Evolutionary conservation across 1,140 invertebrate genomes (phyloP).

Genomic region (Leptopilina boulardi): DNA sequence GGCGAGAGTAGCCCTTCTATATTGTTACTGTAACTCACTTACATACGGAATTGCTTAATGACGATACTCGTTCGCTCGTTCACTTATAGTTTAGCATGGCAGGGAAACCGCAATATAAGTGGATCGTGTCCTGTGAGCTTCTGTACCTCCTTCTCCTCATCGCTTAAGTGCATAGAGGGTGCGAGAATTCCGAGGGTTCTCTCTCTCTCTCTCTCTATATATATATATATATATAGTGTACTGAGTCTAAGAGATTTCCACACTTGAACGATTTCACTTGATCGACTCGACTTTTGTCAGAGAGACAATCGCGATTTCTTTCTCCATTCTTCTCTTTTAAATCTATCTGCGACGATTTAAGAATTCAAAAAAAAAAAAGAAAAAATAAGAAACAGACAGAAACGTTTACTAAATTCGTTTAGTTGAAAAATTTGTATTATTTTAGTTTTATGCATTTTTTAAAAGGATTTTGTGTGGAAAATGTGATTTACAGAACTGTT

Average conservation of each 20-base stretch:
- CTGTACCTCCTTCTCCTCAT: slow-evolving; percentile 46
- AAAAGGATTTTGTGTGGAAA: too few species aligned
- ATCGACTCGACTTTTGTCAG: slow-evolving; percentile 22
- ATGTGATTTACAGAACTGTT: too few species aligned
- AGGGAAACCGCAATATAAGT: slow-evolving; percentile 53
- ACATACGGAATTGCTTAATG: slow-evolving; percentile 52
- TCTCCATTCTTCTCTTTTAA: slow-evolving; percentile 9
- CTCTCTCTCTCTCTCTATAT: too few species aligned
- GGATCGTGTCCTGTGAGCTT: slow-evolving; percentile 51
- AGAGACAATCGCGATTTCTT: slow-evolving; percentile 27
- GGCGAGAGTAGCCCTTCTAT: neutral
- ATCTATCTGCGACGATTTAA: slow-evolving; percentile 2
- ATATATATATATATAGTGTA: too few species aligned
- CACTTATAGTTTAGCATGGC: slow-evolving; percentile 49
- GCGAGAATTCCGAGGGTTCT: slow-evolving; percentile 49
- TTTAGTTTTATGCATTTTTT: too few species aligned
- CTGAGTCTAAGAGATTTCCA: slow-evolving; percentile 21
- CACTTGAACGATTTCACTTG: slow-evolving; percentile 32
- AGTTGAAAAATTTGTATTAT: too few species aligned
- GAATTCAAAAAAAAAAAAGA: too few species aligned
- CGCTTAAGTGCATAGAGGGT: slow-evolving; percentile 56
- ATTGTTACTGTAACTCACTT: slow-evolving; percentile 46
- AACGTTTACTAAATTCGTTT: too few species aligned
- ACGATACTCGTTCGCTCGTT: slow-evolving; percentile 58
- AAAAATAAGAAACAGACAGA: too few species aligned